Base-by-base conservation (phyloP, 2,797 vertebrate genomes). In the Poeciliopsis presidionis region DNA sequence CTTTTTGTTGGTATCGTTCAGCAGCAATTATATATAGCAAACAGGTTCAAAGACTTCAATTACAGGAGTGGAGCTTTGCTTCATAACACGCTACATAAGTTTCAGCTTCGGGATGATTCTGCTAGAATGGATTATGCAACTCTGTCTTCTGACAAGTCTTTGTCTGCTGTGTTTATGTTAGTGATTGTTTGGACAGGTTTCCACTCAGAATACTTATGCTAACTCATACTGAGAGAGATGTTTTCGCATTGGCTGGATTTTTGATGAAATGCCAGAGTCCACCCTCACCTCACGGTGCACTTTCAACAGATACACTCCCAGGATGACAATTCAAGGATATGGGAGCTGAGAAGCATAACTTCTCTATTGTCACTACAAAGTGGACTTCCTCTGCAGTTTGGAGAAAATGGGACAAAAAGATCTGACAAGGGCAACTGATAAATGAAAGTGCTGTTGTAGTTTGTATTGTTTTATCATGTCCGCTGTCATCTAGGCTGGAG, bases 321-420 rank as follows among this genome's bases (percentile, higher is more conserved):
- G 83, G 36, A 61, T 89, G 81, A 95, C 93, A 95, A 95, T 95
- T 88, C 88, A 75, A 88, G 95, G 93, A 95, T 92, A 81, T 92
- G 77, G 84, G 53, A 41, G 46, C 11, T 46, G 87, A 76, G 85
- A 90, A 84, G 70, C 33, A 20, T 33, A 33, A 78, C 74, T 65
- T 13, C 59, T 12, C 71, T 9, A 74, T 41, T 86, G 75, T 85
- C 77, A 74, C 55, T 72, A 75, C 22, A 67, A 12, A 36, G 72
- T 75, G 71, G 75, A 74, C 73, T 67, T 85, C 73, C 78, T 1
- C 2, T 77, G 9, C 57, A 73, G 7, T 72, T 81, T 33, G 41
- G 76, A 76, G 25, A 90, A 87, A 80, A 75, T 16, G n/a, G 78
- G 69, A 86, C 76, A 81, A 86, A 86, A 76, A 77, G 11, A 90